phyloP scores from a whole-genome alignment of 2,888 invertebrate genomes.

The Drosophila mimetica region DNA sequence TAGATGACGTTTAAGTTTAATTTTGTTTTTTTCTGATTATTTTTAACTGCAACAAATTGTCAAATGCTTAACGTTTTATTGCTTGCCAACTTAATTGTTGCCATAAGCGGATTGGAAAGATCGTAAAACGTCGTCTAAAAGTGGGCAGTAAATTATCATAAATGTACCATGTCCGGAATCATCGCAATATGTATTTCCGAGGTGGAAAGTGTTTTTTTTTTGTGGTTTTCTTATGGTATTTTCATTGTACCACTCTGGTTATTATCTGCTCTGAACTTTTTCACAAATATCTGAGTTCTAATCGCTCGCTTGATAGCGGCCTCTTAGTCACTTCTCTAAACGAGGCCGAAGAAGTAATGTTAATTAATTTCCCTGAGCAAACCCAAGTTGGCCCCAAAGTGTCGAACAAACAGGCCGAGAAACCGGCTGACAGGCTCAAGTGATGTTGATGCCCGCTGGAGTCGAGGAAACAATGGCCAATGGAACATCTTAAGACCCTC shows the following conservation, averaged over 20 bases:
- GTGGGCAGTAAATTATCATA: constrained; percentile 29
- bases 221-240: background rate
- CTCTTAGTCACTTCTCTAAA: background rate
- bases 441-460: constrained; percentile 3
- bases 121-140: constrained; percentile 30
- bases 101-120: constrained; percentile 31
- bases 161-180: constrained; percentile 14
- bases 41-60: constrained; percentile 56
- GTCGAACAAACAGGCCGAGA: constrained; percentile 34
- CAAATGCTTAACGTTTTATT: constrained; percentile 35
- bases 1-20: constrained; percentile 14
- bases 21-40: constrained; percentile 27
- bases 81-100: constrained; percentile 41
- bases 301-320: constrained; percentile 6
- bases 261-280: too few relatives aligned
- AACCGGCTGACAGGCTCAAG: constrained; percentile 24
- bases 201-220: constrained; percentile 3
- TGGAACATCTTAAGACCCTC: constrained; percentile 6
- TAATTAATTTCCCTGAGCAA: constrained; percentile 18
- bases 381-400: constrained; percentile 24
- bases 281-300: constrained; percentile 7
- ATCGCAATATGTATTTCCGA: constrained; percentile 6
- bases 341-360: constrained; percentile 1
- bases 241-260: background rate
- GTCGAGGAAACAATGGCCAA: constrained; percentile 7